phyloP scores from a whole-genome alignment of 2,888 invertebrate species.

The Operophtera brumata region DNA sequence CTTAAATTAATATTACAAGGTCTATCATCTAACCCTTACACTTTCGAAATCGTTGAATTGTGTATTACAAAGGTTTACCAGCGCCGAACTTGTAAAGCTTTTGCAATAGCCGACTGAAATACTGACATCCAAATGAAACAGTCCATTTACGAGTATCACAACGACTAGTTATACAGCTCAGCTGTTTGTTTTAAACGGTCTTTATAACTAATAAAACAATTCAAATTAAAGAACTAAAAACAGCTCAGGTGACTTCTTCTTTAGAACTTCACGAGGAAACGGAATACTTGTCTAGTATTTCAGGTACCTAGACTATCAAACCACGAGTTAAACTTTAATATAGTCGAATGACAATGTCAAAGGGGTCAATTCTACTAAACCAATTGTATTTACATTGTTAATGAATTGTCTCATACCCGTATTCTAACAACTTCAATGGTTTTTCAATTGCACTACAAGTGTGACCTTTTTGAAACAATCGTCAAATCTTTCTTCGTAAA shows the following conservation, averaged over 20 bases:
- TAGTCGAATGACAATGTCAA: background rate
- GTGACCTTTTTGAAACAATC: no score
- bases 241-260: no score
- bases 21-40: background rate
- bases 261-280: constrained; percentile 44
- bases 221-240: no score
- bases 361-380: no score
- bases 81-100: background rate
- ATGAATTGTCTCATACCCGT: no score
- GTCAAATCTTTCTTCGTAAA: no score
- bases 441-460: no score
- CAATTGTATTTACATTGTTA: no score
- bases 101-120: background rate
- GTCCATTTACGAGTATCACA: constrained; percentile 16
- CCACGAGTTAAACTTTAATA: background rate
- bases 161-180: constrained; percentile 24
- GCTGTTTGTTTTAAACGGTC: constrained; percentile 35
- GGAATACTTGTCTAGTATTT: constrained; percentile 32
- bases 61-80: background rate
- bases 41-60: background rate
- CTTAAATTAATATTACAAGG: constrained; percentile 2
- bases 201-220: no score
- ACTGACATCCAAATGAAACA: constrained; percentile 14
- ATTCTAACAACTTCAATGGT: no score
- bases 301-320: background rate